Conservation (phyloP, 2,797 vertebrate species). For the Rhabdophis nuchalis region DNA sequence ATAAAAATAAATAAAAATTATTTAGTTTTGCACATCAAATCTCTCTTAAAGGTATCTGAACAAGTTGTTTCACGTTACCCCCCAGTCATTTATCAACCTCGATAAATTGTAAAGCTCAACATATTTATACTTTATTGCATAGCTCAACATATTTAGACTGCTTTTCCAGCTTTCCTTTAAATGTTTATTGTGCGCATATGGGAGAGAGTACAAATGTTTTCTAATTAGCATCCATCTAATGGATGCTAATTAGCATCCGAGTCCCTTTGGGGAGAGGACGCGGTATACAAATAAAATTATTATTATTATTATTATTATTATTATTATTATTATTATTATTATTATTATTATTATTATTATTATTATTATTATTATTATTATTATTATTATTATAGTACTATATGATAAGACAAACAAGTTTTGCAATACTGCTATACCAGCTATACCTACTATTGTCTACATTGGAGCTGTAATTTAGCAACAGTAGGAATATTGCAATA, state of each 20-base stretch:
- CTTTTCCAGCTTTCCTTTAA: not conserved
- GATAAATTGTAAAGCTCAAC: not conserved
- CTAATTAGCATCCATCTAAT: not conserved
- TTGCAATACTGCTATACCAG: not conserved
- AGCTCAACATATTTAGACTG: not conserved
- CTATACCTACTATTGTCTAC: not conserved
- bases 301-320: too few relatives aligned
- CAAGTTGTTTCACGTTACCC: not conserved
- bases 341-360: too few relatives aligned
- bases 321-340: too few relatives aligned
- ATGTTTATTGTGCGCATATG: not conserved
- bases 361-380: too few relatives aligned
- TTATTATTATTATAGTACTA: too few relatives aligned
- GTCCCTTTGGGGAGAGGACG: too few relatives aligned
- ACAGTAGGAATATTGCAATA: not conserved
- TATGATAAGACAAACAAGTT: not conserved
- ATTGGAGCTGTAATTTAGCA: not conserved
- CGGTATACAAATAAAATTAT: too few relatives aligned
- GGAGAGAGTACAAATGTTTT: not conserved
- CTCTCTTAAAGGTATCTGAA: not conserved
- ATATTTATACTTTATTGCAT: not conserved
- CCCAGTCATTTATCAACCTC: not conserved
- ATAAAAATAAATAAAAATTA: not conserved
- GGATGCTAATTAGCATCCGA: too few relatives aligned
- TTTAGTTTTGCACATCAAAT: not conserved